A percentile compares a stretch with the other conserved stretches of the same genome.
These are phyloP conservation scores for Brenthis ino DNA, from an alignment of 2,888 invertebrate species.

Conservation along the genomic window DNA sequence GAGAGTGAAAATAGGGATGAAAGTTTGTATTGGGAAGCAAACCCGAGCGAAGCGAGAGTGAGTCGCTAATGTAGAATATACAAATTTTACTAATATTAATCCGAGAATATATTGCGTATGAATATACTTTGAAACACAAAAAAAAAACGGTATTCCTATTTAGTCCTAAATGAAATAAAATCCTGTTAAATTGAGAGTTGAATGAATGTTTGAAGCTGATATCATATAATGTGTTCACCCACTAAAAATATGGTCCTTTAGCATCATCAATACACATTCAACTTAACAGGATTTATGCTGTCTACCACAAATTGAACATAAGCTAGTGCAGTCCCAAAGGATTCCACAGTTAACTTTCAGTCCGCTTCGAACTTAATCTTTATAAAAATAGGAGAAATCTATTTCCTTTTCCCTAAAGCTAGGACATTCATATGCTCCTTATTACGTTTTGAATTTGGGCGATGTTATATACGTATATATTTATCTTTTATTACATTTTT, in stretches of 20 bases:
- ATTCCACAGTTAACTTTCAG: slow-evolving; percentile 30
- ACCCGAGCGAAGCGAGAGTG: no score
- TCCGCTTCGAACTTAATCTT: slow-evolving; percentile 34
- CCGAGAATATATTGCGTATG: no score
- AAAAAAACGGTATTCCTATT: no score
- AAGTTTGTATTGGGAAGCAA: no score
- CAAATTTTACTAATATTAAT: no score
- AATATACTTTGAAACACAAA: no score
- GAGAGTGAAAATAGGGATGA: no score
- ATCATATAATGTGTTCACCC: not conserved
- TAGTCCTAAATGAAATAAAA: no score
- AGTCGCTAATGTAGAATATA: no score
- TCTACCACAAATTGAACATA: slow-evolving; percentile 38
- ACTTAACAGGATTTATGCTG: slow-evolving; percentile 23
- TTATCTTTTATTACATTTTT: no score
- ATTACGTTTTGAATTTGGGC: not conserved
- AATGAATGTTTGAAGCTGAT: not conserved
- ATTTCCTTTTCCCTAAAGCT: slow-evolving; percentile 15
- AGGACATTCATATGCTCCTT: not conserved
- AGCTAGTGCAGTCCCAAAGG: slow-evolving; percentile 28
- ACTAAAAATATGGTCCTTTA: slow-evolving; percentile 1
- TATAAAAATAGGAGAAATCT: slow-evolving; percentile 32
- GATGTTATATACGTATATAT: not conserved
- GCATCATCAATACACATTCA: slow-evolving; percentile 26
- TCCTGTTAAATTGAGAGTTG: no score